Conservation (phyloP, 2,797 vertebrate genomes). For the Menidia menidia region DNA sequence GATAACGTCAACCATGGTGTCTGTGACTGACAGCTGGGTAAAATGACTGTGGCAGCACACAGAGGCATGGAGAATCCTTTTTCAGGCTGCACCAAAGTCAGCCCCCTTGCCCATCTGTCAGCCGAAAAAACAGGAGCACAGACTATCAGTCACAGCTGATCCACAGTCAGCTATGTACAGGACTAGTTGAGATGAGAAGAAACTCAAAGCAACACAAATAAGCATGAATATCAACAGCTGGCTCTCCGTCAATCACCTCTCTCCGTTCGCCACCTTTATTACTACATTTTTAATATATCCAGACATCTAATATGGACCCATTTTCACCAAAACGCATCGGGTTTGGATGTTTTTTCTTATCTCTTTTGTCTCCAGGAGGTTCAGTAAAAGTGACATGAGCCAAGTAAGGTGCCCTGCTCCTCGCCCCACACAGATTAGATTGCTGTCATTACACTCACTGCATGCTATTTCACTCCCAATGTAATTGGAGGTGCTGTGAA, state of each 20-base stretch:
- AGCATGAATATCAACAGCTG: constrained; percentile 79
- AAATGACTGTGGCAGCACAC: constrained; percentile 79
- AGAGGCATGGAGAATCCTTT: constrained; percentile 78
- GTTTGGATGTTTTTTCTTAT: background rate
- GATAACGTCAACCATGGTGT: constrained; percentile 72
- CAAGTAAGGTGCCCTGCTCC: constrained; percentile 42
- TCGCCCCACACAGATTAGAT: constrained; percentile 47
- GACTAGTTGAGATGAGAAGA: constrained; percentile 32
- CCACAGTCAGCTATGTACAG: constrained; percentile 51
- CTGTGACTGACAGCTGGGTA: constrained; percentile 79
- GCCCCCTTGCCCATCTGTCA: constrained; percentile 73
- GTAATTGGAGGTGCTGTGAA: constrained; percentile 66
- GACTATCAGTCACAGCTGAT: constrained; percentile 77
- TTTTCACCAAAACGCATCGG: constrained; percentile 1
- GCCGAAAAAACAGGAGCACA: constrained; percentile 53
- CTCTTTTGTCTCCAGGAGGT: constrained; percentile 33
- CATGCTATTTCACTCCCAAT: constrained; percentile 56
- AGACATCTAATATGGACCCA: constrained; percentile 16
- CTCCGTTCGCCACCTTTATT: constrained; percentile 36
- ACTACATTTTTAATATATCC: constrained; percentile 13
- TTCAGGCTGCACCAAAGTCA: constrained; percentile 68
- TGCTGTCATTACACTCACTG: constrained; percentile 65
- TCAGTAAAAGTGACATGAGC: constrained; percentile 35
- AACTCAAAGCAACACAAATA: constrained; percentile 62
- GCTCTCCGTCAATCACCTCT: constrained; percentile 60